Base-by-base conservation (phyloP, 2,888 invertebrate species). In the Tridacna crocea region DNA sequence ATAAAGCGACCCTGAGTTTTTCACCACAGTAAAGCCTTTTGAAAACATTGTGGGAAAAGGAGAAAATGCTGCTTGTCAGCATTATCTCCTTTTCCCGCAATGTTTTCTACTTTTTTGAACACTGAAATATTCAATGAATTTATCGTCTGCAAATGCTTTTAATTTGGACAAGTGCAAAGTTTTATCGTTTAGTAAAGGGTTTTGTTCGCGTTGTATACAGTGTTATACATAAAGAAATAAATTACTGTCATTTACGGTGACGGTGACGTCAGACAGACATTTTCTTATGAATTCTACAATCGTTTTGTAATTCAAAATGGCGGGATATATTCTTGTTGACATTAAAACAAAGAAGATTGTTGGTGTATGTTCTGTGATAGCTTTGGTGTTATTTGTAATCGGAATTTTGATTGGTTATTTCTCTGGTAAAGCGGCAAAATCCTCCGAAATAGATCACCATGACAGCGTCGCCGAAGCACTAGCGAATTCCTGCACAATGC, bases 351-450 rank as follows among this genome's bases (percentile, higher is more conserved):
- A 78, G 58, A 85, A 85, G 76, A 85, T 68, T 6, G 26, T 85
- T 12, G 79, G 46, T 4, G 76, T 85, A 4, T 75, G 77, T 63
- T 61, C 76, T 10, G 75, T 47, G 0, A 77, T 81, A 6, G 63
- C 79, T 55, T 0, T 81, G 15, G 19, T 80, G 0, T n/a, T 85
- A 4, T 83, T 85, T 27, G 51, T 76, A 4, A 72, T 85, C 17
- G 85, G 83, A 24, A 81, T 85, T 60, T 8, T 83, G 27, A 79
- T 85, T 65, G 85, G 85, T 26, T 85, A 76, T 24, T 83, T 83
- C 46, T 85, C 85, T 11, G 83, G 79, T 15, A 22, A 17, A 46
- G 47, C 78, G 0, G 60, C 58, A 22, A 26, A 51, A 51, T 15
- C 65, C 10, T 26, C 27, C 47, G 24, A 70, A 12, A 51, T 15